Evolutionary conservation across 2,113 vertebrate species (phyloP).

Genomic region (Pachycephala philippinensis): DNA sequence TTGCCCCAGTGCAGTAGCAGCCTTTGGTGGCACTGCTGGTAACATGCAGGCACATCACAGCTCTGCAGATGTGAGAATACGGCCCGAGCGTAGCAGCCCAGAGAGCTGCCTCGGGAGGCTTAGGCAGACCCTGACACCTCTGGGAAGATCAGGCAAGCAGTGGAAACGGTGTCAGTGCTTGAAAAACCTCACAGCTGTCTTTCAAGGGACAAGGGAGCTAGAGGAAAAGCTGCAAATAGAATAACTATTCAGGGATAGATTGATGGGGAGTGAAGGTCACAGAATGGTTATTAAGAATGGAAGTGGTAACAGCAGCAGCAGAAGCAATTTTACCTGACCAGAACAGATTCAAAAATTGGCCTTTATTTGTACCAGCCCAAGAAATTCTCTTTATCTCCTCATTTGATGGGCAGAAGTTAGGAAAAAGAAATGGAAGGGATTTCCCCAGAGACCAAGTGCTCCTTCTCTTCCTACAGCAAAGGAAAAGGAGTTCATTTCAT

Average conservation of each 20-base stretch:
- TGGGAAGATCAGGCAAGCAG: not conserved
- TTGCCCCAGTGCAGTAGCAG: not conserved
- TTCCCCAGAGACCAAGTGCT: not conserved
- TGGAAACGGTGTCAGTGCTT: not conserved
- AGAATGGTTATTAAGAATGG: constrained; percentile 17
- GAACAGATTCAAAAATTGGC: not conserved
- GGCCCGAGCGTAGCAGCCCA: accelerated
- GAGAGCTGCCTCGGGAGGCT: not conserved
- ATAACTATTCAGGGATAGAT: constrained; percentile 12
- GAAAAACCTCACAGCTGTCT: constrained; percentile 12
- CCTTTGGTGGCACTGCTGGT: not conserved
- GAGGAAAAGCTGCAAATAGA: constrained; percentile 42
- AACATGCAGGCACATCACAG: not conserved
- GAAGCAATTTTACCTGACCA: constrained; percentile 26
- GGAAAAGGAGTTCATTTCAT: not conserved
- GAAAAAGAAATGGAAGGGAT: constrained; percentile 12
- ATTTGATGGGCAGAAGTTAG: not conserved
- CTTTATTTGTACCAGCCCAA: constrained; percentile 11
- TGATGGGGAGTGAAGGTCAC: constrained; percentile 41
- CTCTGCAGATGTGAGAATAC: not conserved
- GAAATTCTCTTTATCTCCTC: constrained; percentile 17
- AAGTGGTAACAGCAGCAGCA: constrained; percentile 14
- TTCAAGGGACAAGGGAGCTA: not conserved
- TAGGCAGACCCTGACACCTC: not conserved
- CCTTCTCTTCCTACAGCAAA: not conserved